A percentile compares a stretch with the other conserved stretches of the same genome.
Conservation (phyloP, 2,888 invertebrate genomes). For the Ochropacha duplaris region DNA sequence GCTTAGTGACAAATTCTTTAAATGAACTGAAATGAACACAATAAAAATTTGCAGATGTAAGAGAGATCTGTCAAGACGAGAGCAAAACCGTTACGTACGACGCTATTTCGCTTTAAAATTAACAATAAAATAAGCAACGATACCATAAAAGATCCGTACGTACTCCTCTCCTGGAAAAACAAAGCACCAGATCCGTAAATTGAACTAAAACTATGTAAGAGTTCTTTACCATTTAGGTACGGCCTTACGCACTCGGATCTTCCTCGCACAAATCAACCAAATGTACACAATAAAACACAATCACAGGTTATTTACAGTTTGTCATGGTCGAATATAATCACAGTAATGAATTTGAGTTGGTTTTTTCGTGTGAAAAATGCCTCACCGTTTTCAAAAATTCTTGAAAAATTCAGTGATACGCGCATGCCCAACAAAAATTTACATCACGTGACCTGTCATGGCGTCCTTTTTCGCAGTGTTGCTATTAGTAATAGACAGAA, state of each 20-base stretch:
- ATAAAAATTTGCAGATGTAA: background rate
- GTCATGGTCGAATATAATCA: conserved; percentile 31
- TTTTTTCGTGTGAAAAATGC: conserved; percentile 51
- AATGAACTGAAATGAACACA: background rate
- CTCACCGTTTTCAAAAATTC: conserved; percentile 73
- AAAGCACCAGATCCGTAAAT: conserved; percentile 53
- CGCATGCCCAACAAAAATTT: conserved; percentile 82
- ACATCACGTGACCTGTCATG: conserved; percentile 83
- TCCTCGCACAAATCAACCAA: conserved; percentile 48
- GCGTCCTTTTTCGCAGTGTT: conserved; percentile 54
- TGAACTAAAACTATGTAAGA: conserved; percentile 51
- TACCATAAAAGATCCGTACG: conserved; percentile 19
- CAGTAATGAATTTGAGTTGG: conserved; percentile 42
- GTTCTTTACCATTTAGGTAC: conserved; percentile 65
- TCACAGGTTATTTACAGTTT: conserved; percentile 37
- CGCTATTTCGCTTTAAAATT: background rate
- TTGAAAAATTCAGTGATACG: conserved; percentile 68
- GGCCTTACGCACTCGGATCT: conserved; percentile 68
- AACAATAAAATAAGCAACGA: conserved; percentile 14
- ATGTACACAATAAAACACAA: conserved; percentile 45
- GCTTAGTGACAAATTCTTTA: background rate
- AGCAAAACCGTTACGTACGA: background rate
- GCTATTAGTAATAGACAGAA: background rate
- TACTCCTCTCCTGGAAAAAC: conserved; percentile 38
- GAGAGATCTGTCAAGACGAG: background rate